Conservation (phyloP, 2,888 invertebrate species). For the Tinea pellionella region DNA sequence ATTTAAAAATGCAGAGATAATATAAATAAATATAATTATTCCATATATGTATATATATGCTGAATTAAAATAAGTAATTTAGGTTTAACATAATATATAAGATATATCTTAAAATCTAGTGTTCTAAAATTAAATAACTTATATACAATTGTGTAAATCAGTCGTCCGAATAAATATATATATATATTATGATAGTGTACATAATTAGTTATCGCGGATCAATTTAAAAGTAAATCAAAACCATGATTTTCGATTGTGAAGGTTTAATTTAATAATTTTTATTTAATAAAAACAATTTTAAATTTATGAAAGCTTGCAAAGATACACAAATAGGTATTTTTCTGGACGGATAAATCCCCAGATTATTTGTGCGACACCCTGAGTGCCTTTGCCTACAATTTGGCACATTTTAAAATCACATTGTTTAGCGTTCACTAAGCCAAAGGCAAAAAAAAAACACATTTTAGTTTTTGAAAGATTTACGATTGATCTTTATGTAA, state of each 20-base stretch:
- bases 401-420: constrained; percentile 4
- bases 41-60: too few relatives aligned
- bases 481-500: neutral
- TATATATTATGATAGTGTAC: constrained; percentile 18
- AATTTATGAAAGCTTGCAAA: too few relatives aligned
- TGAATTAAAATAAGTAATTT: neutral
- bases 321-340: neutral
- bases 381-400: neutral
- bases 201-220: neutral
- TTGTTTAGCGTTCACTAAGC: neutral
- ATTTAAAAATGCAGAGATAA: neutral
- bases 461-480: neutral
- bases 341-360: constrained; percentile 10
- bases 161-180: constrained; percentile 49
- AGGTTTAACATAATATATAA: neutral
- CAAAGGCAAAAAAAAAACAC: neutral
- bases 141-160: constrained; percentile 53
- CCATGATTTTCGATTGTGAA: too few relatives aligned
- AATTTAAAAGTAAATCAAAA: too few relatives aligned
- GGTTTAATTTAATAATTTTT: too few relatives aligned
- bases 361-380: neutral
- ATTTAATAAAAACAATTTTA: too few relatives aligned
- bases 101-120: constrained; percentile 15
- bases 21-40: too few relatives aligned
- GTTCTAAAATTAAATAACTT: constrained; percentile 34